These are phyloP conservation scores for Chydorus sphaericus DNA, from an alignment of 2,888 invertebrate species.

Conservation along the genomic window DNA sequence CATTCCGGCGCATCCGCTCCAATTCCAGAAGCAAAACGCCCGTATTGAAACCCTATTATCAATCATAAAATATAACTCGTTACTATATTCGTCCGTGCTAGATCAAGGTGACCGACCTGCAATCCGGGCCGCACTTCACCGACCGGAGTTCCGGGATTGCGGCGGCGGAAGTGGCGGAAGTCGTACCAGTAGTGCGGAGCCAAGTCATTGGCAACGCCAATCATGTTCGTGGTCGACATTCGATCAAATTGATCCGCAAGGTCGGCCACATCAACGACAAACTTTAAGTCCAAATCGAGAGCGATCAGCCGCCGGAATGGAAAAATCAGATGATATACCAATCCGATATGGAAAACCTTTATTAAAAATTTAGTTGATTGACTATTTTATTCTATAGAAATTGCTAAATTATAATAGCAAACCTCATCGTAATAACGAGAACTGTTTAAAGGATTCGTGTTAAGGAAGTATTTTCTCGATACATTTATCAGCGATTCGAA, in stretches of 20 bases:
- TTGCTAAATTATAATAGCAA: too few relatives aligned
- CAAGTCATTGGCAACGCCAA: slow-evolving; percentile 29
- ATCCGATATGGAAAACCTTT: slow-evolving; percentile 2
- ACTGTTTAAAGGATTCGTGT: too few relatives aligned
- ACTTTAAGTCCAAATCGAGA: slow-evolving; percentile 32
- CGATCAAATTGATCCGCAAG: slow-evolving; percentile 27
- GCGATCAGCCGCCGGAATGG: slow-evolving; percentile 27
- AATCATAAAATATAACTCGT: too few relatives aligned
- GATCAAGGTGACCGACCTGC: neutral
- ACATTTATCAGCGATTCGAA: too few relatives aligned
- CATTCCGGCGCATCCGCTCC: slow-evolving; percentile 28
- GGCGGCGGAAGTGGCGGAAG: slow-evolving; percentile 27
- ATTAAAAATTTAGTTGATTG: neutral
- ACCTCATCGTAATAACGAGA: too few relatives aligned
- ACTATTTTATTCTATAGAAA: too few relatives aligned
- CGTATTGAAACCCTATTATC: slow-evolving; percentile 34
- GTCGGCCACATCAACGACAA: slow-evolving; percentile 28
- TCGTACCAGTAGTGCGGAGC: slow-evolving; percentile 33
- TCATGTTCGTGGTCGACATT: slow-evolving; percentile 26
- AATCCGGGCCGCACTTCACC: slow-evolving; percentile 29
- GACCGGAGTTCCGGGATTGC: slow-evolving; percentile 27
- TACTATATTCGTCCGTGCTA: too few relatives aligned
- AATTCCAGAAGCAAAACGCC: slow-evolving; percentile 32
- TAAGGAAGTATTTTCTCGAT: too few relatives aligned
- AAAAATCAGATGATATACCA: slow-evolving; percentile 25